Base-by-base conservation (phyloP, 2,797 vertebrate species). In the Necrosyrtes monachus region DNA sequence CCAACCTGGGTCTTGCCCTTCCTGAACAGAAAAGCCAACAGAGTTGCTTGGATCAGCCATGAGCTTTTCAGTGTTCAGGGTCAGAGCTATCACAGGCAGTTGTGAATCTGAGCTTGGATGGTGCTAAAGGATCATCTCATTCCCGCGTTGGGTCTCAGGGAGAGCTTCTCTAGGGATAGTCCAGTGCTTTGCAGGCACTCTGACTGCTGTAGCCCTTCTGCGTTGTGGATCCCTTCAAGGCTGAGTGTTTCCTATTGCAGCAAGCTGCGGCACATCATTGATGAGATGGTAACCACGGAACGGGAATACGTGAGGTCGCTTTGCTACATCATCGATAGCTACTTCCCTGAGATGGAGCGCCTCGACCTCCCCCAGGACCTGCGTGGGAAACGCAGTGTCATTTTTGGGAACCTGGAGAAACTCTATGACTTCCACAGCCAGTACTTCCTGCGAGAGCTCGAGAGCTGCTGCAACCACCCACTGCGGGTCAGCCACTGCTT, bases 341-440 rank as follows among this genome's bases (percentile, higher is more conserved):
- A 99, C 97, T 99, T 99, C 96, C 99, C 99, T 0, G 99, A 99
- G 98, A 99, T 99, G 98, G 99, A 99, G 92, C 99, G 99, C 1
- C 67, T 80, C 0, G 99, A 99, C 97, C 98, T 99, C 10, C 99
- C 99, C 2, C 99, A 99, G 98, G 99, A 99, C 97, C 99, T 99
- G 82, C 97, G 99, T 3, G 99, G 99, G 4, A 99, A 99, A 81
- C 98, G 99, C 24, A 98, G 98, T 0, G 98, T 99, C 69, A 98
- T 99, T 35, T 99, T 99, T 28, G 99, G 99, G 13, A 99, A 99
- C 98, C 97, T 99, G 97, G 99, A 99, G 98, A 99, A 99, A 35
- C 98, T 99, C 54, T 98, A 99, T 6, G 99, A 99, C 96, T 99
- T 99, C 96, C 99, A 99, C 97, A 98, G 97, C 77, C 99, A 99